Conservation (phyloP, 2,888 invertebrate species). For the Drosophila planitibia region DNA sequence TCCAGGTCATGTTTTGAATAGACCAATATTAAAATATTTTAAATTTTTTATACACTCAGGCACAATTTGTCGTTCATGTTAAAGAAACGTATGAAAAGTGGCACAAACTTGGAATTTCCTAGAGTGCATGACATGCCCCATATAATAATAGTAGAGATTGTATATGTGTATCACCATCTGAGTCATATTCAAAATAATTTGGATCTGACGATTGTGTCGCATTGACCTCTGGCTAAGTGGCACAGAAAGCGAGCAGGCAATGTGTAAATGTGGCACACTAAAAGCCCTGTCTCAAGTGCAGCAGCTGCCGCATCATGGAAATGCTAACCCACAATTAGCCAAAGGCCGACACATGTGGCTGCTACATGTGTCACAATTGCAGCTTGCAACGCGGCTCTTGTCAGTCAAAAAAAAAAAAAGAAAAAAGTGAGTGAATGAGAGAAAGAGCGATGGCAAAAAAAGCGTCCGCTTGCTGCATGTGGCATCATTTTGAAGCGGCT, state of each 20-base stretch:
- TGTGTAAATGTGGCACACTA: constrained; percentile 46
- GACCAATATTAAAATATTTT: background rate
- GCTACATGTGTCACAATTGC: constrained; percentile 62
- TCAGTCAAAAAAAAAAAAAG: constrained; percentile 43
- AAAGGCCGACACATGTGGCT: constrained; percentile 61
- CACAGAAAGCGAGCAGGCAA: constrained; percentile 25
- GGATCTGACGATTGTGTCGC: constrained; percentile 1
- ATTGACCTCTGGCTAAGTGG: constrained; percentile 59
- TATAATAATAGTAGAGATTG: background rate
- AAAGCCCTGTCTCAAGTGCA: constrained; percentile 28
- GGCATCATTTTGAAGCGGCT: constrained; percentile 60
- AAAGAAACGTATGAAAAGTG: background rate
- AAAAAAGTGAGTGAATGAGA: constrained; percentile 55
- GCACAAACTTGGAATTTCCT: background rate
- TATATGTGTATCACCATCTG: background rate
- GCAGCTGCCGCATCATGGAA: constrained; percentile 26
- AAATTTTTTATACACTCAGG: background rate
- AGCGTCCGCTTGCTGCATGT: constrained; percentile 58
- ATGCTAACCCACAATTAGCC: constrained; percentile 76
- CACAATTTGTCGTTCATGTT: background rate
- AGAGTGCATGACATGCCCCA: constrained; percentile 1
- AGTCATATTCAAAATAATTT: constrained; percentile 13
- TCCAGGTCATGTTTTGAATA: background rate
- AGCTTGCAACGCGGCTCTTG: constrained; percentile 49
- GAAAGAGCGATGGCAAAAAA: constrained; percentile 28